These are phyloP conservation scores for Drosophila lowei DNA, from an alignment of 1,140 invertebrate species.

Conservation along the genomic window DNA sequence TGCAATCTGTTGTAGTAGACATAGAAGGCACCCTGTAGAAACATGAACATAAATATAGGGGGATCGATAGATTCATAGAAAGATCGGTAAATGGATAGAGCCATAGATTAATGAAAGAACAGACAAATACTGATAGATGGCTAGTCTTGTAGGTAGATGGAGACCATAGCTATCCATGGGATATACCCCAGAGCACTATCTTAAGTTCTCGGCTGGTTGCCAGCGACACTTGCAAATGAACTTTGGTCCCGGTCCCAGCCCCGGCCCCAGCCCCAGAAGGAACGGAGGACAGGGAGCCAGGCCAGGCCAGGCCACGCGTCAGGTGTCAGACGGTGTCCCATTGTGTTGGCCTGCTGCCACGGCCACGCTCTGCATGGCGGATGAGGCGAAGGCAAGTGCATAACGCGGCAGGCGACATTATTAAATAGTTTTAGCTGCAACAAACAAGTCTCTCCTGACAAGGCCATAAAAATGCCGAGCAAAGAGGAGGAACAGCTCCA, in stretches of 20 bases:
- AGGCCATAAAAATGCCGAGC: constrained; percentile 36
- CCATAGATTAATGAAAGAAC: too few relatives aligned
- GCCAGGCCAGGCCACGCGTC: not conserved
- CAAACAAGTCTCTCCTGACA: constrained; percentile 64
- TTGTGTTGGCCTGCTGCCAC: constrained; percentile 4
- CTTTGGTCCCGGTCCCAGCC: constrained; percentile 23
- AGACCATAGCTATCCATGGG: too few relatives aligned
- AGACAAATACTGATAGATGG: too few relatives aligned
- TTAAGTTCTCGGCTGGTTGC: not conserved
- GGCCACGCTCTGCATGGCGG: not conserved
- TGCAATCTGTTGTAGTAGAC: too few relatives aligned
- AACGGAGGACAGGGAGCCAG: not conserved
- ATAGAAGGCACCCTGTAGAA: too few relatives aligned
- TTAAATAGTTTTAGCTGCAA: constrained; percentile 73
- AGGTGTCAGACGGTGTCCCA: constrained; percentile 20
- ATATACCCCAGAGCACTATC: constrained; percentile 8
- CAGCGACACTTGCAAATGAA: constrained; percentile 57
- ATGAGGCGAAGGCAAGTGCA: constrained; percentile 31
- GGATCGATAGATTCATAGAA: too few relatives aligned
- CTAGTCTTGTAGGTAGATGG: too few relatives aligned
- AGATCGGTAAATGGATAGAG: too few relatives aligned
- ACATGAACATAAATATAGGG: too few relatives aligned
- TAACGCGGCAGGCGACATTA: constrained; percentile 64
- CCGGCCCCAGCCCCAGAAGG: not conserved
- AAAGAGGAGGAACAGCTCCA: constrained; percentile 31